Conservation (phyloP, 2,113 vertebrate genomes). For the Rhadina sibilatrix region DNA sequence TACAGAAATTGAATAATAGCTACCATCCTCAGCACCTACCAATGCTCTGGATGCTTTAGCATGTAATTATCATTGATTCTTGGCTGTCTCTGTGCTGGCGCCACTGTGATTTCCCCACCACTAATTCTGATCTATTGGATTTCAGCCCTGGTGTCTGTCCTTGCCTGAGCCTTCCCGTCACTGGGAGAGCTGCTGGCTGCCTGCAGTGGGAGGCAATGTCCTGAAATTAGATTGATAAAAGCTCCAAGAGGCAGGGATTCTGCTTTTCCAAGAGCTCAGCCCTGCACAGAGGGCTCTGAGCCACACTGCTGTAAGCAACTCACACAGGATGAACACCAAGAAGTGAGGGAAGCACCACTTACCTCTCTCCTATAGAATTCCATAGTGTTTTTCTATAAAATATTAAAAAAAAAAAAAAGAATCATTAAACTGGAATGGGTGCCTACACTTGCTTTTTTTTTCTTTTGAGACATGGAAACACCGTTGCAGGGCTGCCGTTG, state of each 20-base stretch:
- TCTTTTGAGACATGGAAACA: not conserved
- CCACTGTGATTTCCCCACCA: not conserved
- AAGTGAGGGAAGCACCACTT: slow-evolving; percentile 52
- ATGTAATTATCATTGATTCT: slow-evolving; percentile 31
- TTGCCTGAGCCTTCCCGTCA: not conserved
- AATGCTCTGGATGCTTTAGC: slow-evolving; percentile 5
- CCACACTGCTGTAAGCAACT: not conserved
- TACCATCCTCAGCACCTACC: slow-evolving; percentile 1
- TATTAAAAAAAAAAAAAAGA: not conserved
- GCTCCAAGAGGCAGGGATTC: not conserved
- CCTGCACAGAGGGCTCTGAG: not conserved
- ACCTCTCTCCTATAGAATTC: slow-evolving; percentile 88
- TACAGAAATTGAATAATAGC: slow-evolving; percentile 4
- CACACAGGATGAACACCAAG: rapidly evolving
- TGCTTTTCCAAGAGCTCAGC: not conserved
- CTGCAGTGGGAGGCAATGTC: not conserved
- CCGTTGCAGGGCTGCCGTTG: not conserved
- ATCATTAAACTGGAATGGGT: not conserved
- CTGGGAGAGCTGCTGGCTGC: not conserved
- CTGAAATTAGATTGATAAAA: not conserved
- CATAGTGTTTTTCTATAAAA: slow-evolving; percentile 84
- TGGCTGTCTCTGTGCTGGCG: not conserved
- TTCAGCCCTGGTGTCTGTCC: not conserved
- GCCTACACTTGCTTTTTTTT: not conserved
- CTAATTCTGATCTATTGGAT: not conserved